A percentile compares a stretch with the other conserved stretches of the same genome.
Evolutionary conservation across 2,113 vertebrate genomes (phyloP).

Genomic region (Daphoenositta chrysoptera): DNA sequence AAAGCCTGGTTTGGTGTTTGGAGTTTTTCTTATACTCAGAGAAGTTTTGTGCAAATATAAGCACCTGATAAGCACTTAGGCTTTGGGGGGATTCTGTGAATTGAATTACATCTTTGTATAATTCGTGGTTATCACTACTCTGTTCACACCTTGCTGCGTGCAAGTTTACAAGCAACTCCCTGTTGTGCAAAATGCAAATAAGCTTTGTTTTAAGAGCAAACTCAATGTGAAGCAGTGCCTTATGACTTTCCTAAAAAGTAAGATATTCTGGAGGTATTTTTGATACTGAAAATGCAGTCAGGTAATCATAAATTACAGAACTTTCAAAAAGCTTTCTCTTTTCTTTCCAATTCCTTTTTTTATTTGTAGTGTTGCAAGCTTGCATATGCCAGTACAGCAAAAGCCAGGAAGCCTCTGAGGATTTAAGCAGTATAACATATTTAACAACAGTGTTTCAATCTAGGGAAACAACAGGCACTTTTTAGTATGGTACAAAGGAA

Average conservation of each 20-base stretch:
- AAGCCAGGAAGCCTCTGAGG: background rate
- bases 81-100: background rate
- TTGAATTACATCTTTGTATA: background rate
- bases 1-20: background rate
- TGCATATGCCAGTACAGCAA: background rate
- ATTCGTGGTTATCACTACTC: background rate
- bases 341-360: background rate
- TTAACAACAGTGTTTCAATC: background rate
- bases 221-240: fast-evolving
- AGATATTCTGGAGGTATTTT: background rate
- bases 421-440: background rate
- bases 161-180: background rate
- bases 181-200: background rate
- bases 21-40: background rate
- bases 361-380: background rate
- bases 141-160: background rate
- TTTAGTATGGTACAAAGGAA: background rate
- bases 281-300: background rate
- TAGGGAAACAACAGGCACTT: background rate
- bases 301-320: background rate
- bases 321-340: background rate
- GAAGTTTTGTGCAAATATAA: background rate
- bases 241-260: background rate
- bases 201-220: background rate
- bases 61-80: background rate